Evolutionary conservation across 2,888 invertebrate genomes (phyloP).

Genomic region (Pilophorus perplexus): DNA sequence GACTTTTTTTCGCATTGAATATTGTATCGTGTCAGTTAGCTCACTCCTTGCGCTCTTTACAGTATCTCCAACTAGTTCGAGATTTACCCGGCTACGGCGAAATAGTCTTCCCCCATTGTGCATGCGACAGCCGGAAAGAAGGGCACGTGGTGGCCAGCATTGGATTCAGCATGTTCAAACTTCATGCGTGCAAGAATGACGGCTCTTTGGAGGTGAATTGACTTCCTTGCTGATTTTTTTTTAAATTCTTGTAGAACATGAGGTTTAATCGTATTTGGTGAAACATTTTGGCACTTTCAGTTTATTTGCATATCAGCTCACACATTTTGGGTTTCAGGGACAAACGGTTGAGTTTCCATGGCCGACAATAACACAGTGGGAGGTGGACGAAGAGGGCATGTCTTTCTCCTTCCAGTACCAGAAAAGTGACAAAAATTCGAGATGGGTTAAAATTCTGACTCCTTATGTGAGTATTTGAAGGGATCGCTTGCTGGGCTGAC

Average conservation of each 20-base stretch:
- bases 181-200: slow-evolving; percentile 81
- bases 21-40: slow-evolving; percentile 3
- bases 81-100: slow-evolving; percentile 89
- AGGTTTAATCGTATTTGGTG: too few relatives aligned
- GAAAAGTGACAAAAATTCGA: slow-evolving; percentile 72
- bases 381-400: slow-evolving; percentile 88
- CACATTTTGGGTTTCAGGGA: slow-evolving; percentile 57
- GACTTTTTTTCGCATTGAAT: neutral
- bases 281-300: too few relatives aligned
- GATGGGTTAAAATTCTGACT: slow-evolving; percentile 83
- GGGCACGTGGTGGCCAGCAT: slow-evolving; percentile 79
- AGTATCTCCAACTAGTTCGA: slow-evolving; percentile 80
- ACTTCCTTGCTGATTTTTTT: neutral
- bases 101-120: slow-evolving; percentile 90
- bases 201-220: slow-evolving; percentile 67
- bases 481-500: too few relatives aligned
- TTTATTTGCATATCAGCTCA: too few relatives aligned
- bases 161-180: slow-evolving; percentile 63
- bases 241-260: neutral
- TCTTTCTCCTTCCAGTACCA: slow-evolving; percentile 86
- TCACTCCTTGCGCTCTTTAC: slow-evolving; percentile 44
- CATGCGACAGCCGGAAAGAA: slow-evolving; percentile 84
- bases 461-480: slow-evolving; percentile 71
- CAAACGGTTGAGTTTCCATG: slow-evolving; percentile 81
- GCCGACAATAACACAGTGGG: slow-evolving; percentile 80